phyloP scores from a whole-genome alignment of 2,888 invertebrate species.

The Megaustenia siamemsis region DNA sequence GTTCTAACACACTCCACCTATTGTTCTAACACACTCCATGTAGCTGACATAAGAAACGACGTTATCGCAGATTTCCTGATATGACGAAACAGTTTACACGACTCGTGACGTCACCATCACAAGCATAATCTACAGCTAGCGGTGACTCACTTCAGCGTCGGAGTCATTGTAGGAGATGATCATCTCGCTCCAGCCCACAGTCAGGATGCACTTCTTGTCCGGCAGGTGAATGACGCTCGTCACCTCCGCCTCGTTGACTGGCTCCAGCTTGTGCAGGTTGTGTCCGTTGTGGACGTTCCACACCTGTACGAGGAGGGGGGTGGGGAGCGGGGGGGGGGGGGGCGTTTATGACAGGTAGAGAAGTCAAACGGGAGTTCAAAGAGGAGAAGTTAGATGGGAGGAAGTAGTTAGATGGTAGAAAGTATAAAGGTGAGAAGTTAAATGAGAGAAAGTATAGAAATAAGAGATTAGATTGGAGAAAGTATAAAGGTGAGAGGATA shows the following conservation, averaged over 20 bases:
- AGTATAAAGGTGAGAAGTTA: too few species aligned
- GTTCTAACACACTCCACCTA: too few species aligned
- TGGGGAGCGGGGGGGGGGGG: not conserved
- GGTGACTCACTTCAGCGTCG: constrained; percentile 75
- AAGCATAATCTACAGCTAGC: not conserved
- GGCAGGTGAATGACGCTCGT: constrained; percentile 77
- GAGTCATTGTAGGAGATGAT: constrained; percentile 77
- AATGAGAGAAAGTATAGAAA: too few species aligned
- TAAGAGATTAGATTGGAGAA: too few species aligned
- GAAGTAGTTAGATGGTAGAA: too few species aligned
- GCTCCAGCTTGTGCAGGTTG: constrained; percentile 77
- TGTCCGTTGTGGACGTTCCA: constrained; percentile 80
- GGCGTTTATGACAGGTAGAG: not conserved
- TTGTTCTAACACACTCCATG: too few species aligned
- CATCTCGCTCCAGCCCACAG: constrained; percentile 79
- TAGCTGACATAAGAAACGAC: too few species aligned
- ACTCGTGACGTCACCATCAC: too few species aligned
- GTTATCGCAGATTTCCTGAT: too few species aligned
- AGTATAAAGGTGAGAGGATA: too few species aligned
- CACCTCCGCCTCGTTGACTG: constrained; percentile 77
- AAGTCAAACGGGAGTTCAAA: not conserved
- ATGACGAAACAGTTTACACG: too few species aligned
- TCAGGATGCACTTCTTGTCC: constrained; percentile 76
- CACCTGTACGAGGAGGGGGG: constrained; percentile 71
- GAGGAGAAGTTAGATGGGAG: too few species aligned